These are phyloP conservation scores for Polydrusus cervinus DNA, from an alignment of 2,888 invertebrate genomes.

Conservation along the genomic window DNA sequence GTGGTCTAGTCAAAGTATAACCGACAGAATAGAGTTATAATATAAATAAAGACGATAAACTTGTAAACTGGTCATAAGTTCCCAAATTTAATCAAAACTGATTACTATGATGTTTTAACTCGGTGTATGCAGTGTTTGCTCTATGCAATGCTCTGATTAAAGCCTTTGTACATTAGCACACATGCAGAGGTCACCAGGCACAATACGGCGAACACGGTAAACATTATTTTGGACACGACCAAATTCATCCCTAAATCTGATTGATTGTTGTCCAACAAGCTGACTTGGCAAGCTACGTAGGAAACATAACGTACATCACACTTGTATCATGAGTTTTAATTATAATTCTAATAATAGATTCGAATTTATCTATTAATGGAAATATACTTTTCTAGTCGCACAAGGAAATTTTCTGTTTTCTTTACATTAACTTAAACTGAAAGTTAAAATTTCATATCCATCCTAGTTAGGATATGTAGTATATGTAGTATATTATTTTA, in stretches of 20 bases:
- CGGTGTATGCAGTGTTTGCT: conserved; percentile 66
- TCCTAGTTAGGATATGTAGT: no score
- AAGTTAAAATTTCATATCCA: no score
- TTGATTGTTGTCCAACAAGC: background rate
- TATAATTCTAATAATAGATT: no score
- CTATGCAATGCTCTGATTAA: conserved; percentile 65
- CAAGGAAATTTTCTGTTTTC: no score
- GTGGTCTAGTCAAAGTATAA: no score
- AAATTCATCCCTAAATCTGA: conserved; percentile 32
- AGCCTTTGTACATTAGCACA: conserved; percentile 67
- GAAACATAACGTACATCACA: no score
- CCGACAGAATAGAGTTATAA: conserved; percentile 17
- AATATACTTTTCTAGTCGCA: no score
- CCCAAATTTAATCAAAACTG: conserved; percentile 72
- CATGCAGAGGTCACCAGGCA: conserved; percentile 64
- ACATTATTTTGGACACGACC: conserved; percentile 43
- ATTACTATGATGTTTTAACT: conserved; percentile 72
- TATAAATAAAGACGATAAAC: conserved; percentile 43
- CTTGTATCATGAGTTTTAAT: no score
- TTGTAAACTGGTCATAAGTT: conserved; percentile 60
- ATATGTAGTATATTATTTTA: no score
- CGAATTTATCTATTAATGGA: no score
- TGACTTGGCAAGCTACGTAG: background rate
- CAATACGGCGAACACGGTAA: conserved; percentile 62
- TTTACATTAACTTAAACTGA: no score